Evolutionary conservation across 2,888 invertebrate genomes (phyloP).

Genomic region (Trisateles emortualis): DNA sequence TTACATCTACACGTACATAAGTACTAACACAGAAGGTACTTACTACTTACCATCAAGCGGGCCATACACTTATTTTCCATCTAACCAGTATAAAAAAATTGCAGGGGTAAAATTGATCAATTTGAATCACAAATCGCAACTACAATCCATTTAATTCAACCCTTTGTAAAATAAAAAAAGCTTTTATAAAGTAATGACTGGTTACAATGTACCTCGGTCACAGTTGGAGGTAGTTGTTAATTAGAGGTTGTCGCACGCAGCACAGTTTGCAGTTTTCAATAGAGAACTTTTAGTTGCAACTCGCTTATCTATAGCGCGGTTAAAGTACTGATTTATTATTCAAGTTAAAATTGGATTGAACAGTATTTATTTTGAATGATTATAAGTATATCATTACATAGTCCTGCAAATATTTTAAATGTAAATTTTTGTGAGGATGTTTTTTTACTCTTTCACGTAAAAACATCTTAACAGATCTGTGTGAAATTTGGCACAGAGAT

Average conservation of each 20-base stretch:
- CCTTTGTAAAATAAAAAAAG: slow-evolving; percentile 1
- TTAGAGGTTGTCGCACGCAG: slow-evolving; percentile 62
- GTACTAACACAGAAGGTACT: too few relatives aligned
- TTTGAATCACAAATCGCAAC: slow-evolving; percentile 2
- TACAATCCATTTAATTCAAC: neutral
- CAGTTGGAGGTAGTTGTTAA: slow-evolving; percentile 48
- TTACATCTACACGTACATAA: too few relatives aligned
- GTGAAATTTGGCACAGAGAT: too few relatives aligned
- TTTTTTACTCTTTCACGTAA: too few relatives aligned
- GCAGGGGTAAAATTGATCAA: neutral
- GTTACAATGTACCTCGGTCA: slow-evolving; percentile 10
- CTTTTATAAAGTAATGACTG: slow-evolving; percentile 4
- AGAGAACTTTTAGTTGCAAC: slow-evolving; percentile 58
- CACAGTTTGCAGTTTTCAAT: slow-evolving; percentile 58
- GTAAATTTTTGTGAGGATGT: too few relatives aligned
- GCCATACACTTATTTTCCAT: too few relatives aligned
- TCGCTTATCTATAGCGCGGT: slow-evolving; percentile 38
- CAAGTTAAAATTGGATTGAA: slow-evolving; percentile 8
- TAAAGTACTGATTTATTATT: slow-evolving; percentile 18
- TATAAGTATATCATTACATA: neutral
- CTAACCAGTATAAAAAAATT: too few relatives aligned
- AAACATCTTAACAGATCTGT: too few relatives aligned
- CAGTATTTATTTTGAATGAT: neutral
- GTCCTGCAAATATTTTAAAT: too few relatives aligned
- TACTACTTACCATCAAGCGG: too few relatives aligned